Evolutionary conservation across 2,797 vertebrate genomes (phyloP), one percentile per base, ranked within the genome.

Genomic region (Macroramphosus scolopax): DNA sequence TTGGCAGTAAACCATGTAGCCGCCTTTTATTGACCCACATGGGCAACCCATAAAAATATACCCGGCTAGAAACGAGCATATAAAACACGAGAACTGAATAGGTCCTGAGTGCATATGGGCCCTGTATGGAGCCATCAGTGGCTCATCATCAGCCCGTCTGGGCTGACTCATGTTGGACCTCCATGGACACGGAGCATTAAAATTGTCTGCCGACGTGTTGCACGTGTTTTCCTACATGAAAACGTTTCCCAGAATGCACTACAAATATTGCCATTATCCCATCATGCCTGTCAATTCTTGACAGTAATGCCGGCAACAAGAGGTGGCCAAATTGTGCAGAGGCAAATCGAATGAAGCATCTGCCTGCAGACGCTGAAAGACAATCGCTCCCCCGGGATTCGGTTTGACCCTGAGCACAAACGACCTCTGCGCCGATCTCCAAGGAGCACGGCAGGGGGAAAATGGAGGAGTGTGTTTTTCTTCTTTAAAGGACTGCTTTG

Each of bases 291-390:
- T 62, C 38, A 52, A 42, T 62, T 49, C 39, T 43, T 17, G 35
- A 30, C 16, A 60, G 43, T 15, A 31, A 25, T 36, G 16, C 34
- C 43, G 45, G 43, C 50, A 63, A 35, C 18, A 11, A 39, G 20
- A 65, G 30, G 29, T 51, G 35, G 13, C 26, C 17, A 52, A 48
- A 52, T 42, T 41, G 22, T 47, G 12, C 5, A 31, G 10, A 18
- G 58, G 34, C 55, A 44, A 8, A 65, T 62, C 30, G 31, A 38
- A 16, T 53, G 32, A 66, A 61, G 41, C 57, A 36, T 48, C 38
- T 30, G 55, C 32, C 50, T 32, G 53, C 28, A 42, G 68, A 56
- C 1, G 18, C 55, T 59, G 67, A 60, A 73, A 78, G n/a, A 51
- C 63, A 72, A 59, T 72, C 61, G 51, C 41, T 53, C 48, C 29